Evolutionary conservation across 2,797 vertebrate genomes (phyloP), one percentile per base, ranked within the genome.

Genomic region (Chloroceryle inda): DNA sequence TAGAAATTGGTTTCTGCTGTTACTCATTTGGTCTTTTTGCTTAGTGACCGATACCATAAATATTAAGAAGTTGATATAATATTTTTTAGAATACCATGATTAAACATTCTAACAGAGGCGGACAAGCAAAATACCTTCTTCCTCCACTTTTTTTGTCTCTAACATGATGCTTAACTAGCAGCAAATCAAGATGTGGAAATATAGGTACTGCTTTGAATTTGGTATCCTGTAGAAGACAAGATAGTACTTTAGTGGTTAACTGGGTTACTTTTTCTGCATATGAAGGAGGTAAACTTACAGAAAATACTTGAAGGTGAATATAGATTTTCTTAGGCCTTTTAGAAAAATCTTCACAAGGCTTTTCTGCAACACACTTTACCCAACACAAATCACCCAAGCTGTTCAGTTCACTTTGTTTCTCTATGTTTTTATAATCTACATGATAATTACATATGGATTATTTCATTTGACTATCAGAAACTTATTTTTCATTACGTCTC

Each of bases 381-480:
- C 40, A 40, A 40, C 40, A 40, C 40, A 47, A 82, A 82, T 90
- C 42, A 75, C 52, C 38, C 47, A 80, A 88, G 76, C 24, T 75
- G 21, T 64, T 50, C 22, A 63, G 18, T 74, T 94, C 37, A 40
- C 20, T 95, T 95, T 83, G 23, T 61, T 89, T 91, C 61, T 85
- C 92, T 86, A 67, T 53, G 68, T 23, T 95, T 95, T 88, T 90
- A 64, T 27, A 13, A 89, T 86, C 84, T 69, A 93, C 7, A n/a
- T 80, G 71, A 96, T 84, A 92, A 97, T 89, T 55, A 66, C 49
- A 85, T 79, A 91, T 14, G 35, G 47, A 40, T 63, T 96, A 76
- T 96, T 94, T 93, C 35, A 76, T 96, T 90, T 91, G 63, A 95
- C 69, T 94, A 24, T 63, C 33, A 79, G 88, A 97, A 89, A 77